Evolutionary conservation across 1,140 invertebrate genomes (phyloP).

Genomic region (Pemphigus obesinymphae): DNA sequence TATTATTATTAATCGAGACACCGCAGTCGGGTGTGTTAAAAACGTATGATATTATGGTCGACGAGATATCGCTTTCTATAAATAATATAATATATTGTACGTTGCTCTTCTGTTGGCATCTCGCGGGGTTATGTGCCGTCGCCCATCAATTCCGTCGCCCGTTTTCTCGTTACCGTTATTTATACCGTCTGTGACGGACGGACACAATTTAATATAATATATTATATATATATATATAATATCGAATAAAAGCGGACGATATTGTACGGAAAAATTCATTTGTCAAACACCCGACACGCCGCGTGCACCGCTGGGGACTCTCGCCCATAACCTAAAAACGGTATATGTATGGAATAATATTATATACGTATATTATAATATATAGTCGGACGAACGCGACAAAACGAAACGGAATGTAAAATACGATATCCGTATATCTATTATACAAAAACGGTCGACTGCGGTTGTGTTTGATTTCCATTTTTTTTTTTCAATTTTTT

Average conservation of each 20-base stretch:
- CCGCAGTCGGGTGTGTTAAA: not conserved
- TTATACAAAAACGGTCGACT: not conserved
- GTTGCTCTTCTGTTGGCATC: not conserved
- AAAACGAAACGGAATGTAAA: slow-evolving; percentile 23
- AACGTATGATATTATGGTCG: no score
- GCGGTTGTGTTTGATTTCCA: not conserved
- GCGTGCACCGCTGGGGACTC: not conserved
- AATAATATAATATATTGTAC: no score
- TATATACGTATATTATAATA: no score
- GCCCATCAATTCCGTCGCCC: not conserved
- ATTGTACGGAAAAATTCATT: slow-evolving; percentile 20
- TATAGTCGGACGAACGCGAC: not conserved
- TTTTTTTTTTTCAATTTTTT: not conserved
- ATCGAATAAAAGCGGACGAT: not conserved
- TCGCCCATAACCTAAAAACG: slow-evolving; percentile 5
- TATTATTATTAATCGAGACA: not conserved
- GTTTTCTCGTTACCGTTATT: not conserved
- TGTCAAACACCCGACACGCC: slow-evolving; percentile 29
- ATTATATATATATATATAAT: no score
- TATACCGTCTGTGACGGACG: not conserved
- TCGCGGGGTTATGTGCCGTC: not conserved
- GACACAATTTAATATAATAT: not conserved
- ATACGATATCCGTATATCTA: not conserved
- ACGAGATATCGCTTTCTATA: not conserved
- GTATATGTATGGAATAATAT: no score